These are phyloP conservation scores for Apoda limacodes DNA, from an alignment of 2,888 invertebrate genomes.

Conservation along the genomic window DNA sequence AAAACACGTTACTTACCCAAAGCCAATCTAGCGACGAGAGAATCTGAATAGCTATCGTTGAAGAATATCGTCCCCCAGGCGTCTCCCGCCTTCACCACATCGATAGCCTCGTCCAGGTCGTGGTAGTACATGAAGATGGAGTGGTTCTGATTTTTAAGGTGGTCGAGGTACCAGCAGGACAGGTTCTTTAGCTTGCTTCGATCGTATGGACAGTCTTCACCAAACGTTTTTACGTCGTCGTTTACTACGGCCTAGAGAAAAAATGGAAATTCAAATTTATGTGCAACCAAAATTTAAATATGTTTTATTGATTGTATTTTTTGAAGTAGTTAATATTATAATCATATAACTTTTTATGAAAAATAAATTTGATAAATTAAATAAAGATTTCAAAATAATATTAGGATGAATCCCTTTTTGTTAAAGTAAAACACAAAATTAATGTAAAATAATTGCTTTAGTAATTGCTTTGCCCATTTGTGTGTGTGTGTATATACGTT, in stretches of 20 bases:
- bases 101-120: conserved; percentile 73
- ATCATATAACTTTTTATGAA: too few relatives aligned
- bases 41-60: conserved; percentile 90
- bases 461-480: too few relatives aligned
- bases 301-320: too few relatives aligned
- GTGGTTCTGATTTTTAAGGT: conserved; percentile 79
- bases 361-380: too few relatives aligned
- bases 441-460: too few relatives aligned
- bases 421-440: too few relatives aligned
- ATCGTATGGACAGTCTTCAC: conserved; percentile 63
- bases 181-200: conserved; percentile 79
- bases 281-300: too few relatives aligned
- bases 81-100: conserved; percentile 80
- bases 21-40: conserved; percentile 83
- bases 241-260: conserved; percentile 58
- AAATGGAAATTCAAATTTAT: too few relatives aligned
- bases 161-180: conserved; percentile 83
- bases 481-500: too few relatives aligned
- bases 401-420: too few relatives aligned
- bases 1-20: conserved; percentile 75
- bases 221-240: conserved; percentile 47
- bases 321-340: too few relatives aligned
- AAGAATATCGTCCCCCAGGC: conserved; percentile 93
- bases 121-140: conserved; percentile 75
- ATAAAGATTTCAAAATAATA: too few relatives aligned